Conservation (phyloP, 2,797 vertebrate genomes). For the Odontamblyopus lacepedii region DNA sequence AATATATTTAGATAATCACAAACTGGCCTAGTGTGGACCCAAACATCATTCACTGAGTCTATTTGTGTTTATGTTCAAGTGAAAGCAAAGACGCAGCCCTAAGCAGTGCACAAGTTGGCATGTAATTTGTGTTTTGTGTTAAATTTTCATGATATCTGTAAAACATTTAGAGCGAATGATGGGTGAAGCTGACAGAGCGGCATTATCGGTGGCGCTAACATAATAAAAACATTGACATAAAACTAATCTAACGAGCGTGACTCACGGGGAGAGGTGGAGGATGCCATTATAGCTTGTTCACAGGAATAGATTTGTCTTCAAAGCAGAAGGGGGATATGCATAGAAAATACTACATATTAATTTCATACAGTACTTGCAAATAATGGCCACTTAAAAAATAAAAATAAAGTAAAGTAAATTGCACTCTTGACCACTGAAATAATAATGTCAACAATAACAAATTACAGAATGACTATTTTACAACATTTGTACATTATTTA, state of each 20-base stretch:
- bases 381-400: neutral
- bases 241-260: neutral
- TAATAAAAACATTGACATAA: slow-evolving; percentile 9
- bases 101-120: neutral
- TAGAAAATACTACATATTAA: neutral
- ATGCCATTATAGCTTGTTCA: slow-evolving; percentile 2
- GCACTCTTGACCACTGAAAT: neutral
- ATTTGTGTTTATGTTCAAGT: neutral
- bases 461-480: no score
- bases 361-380: neutral
- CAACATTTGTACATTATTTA: no score
- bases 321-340: neutral
- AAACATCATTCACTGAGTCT: neutral
- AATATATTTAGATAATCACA: slow-evolving; percentile 11
- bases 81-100: neutral
- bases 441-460: no score
- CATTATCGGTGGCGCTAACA: neutral
- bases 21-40: neutral
- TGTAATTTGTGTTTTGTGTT: slow-evolving; percentile 1
- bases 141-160: slow-evolving; percentile 3
- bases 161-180: slow-evolving; percentile 15
- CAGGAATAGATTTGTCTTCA: neutral
- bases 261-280: slow-evolving; percentile 1
- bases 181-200: slow-evolving; percentile 14
- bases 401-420: neutral